Conservation (phyloP, 2,888 invertebrate species). For the Leptinotarsa rubiginosa region DNA sequence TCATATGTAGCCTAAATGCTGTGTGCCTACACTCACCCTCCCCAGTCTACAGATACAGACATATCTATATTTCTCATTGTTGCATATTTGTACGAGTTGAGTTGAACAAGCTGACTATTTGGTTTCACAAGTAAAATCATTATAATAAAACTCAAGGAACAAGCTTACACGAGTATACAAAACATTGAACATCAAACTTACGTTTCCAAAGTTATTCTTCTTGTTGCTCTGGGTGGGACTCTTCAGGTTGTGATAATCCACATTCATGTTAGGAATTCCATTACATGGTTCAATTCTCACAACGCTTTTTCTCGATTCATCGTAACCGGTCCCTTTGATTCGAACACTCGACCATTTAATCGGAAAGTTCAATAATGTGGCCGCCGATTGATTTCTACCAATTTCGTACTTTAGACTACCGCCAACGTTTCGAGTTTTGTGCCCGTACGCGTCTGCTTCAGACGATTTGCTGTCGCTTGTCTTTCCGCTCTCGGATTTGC, state of each 20-base stretch:
- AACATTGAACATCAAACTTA: slow-evolving; percentile 55
- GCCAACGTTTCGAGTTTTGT: slow-evolving; percentile 52
- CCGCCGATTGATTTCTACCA: slow-evolving; percentile 61
- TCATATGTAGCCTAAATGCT: too few relatives aligned
- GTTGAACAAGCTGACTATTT: too few relatives aligned
- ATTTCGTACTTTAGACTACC: slow-evolving; percentile 64
- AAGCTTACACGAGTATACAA: too few relatives aligned
- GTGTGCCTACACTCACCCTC: too few relatives aligned
- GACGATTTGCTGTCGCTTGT: slow-evolving; percentile 46
- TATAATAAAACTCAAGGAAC: too few relatives aligned
- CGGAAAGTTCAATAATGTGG: slow-evolving; percentile 62
- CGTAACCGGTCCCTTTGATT: slow-evolving; percentile 73
- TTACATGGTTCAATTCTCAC: slow-evolving; percentile 76
- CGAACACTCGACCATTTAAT: slow-evolving; percentile 76
- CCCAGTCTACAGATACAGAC: too few relatives aligned
- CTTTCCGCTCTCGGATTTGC: slow-evolving; percentile 46
- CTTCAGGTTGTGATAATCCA: slow-evolving; percentile 59
- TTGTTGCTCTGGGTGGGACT: slow-evolving; percentile 58
- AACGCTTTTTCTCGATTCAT: slow-evolving; percentile 73
- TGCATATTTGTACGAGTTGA: too few relatives aligned
- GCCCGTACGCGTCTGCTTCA: slow-evolving; percentile 31
- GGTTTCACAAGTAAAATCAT: too few relatives aligned
- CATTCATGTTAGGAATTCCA: slow-evolving; percentile 64
- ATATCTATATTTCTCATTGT: too few relatives aligned
- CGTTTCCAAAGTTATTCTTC: slow-evolving; percentile 64